Evolutionary conservation across 2,888 invertebrate genomes (phyloP).

Genomic region (Metalampra italica): DNA sequence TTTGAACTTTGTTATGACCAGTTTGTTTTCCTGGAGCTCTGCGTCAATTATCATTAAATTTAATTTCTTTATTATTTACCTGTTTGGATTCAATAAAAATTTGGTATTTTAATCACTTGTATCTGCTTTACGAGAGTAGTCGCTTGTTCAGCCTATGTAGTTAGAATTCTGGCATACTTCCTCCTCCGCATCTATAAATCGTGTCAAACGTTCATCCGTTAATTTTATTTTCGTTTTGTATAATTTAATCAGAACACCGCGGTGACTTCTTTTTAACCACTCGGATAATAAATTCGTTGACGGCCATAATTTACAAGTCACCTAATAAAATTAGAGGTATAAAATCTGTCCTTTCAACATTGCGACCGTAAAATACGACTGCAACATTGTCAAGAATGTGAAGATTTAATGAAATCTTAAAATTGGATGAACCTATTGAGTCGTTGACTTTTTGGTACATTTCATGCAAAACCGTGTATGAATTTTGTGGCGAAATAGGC

Average conservation of each 20-base stretch:
- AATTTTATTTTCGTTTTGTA: constrained; percentile 10
- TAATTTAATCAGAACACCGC: constrained; percentile 10
- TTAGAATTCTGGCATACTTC: neutral
- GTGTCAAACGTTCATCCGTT: constrained; percentile 6
- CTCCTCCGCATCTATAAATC: constrained; percentile 9
- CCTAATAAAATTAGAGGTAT: constrained; percentile 23
- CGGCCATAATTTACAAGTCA: constrained; percentile 23
- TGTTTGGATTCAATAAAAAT: no score
- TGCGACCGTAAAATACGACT: constrained; percentile 11
- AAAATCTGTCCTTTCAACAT: constrained; percentile 19
- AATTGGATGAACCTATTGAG: constrained; percentile 1
- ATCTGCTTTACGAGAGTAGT: neutral
- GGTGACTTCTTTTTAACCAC: constrained; percentile 4
- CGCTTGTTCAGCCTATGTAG: neutral
- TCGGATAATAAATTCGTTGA: constrained; percentile 20
- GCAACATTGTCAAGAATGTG: constrained; percentile 5
- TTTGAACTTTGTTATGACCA: neutral
- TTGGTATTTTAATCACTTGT: no score
- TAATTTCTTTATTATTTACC: no score
- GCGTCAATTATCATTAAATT: no score
- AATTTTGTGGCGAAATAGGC: constrained; percentile 43
- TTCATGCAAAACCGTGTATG: constrained; percentile 10
- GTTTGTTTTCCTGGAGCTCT: neutral
- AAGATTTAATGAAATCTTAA: constrained; percentile 1
- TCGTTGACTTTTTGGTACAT: constrained; percentile 1